phyloP scores from a whole-genome alignment of 2,113 vertebrate species.

The Brachirus orientalis region DNA sequence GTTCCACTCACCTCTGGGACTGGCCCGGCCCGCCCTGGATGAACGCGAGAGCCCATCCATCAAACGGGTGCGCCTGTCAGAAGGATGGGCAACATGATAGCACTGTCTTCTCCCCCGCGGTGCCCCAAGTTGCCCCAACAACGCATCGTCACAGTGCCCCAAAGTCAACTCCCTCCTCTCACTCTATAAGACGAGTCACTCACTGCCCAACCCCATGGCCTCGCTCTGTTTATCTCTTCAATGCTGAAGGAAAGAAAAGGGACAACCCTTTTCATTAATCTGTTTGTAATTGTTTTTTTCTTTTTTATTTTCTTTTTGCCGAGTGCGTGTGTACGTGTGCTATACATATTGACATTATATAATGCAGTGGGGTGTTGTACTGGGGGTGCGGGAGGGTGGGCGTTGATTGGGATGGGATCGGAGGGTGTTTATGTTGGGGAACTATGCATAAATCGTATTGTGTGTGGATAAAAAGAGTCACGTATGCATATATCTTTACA shows the following conservation, averaged over 20 bases:
- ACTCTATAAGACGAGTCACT: slow-evolving; percentile 53
- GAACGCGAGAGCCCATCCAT: slow-evolving; percentile 98
- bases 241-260: slow-evolving; percentile 71
- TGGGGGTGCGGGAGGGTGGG: slow-evolving; percentile 56
- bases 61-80: slow-evolving; percentile 97
- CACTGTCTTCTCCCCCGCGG: slow-evolving; percentile 41
- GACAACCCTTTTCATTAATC: slow-evolving; percentile 63
- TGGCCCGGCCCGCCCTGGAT: slow-evolving; percentile 93
- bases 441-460: slow-evolving; percentile 97
- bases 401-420: slow-evolving; percentile 52
- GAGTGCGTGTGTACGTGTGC: slow-evolving; percentile 91
- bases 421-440: slow-evolving; percentile 80
- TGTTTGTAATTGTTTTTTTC: slow-evolving; percentile 76
- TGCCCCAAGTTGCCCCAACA: slow-evolving; percentile 58
- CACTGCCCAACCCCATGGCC: slow-evolving; percentile 49
- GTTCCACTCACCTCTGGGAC: slow-evolving; percentile 98
- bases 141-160: slow-evolving; percentile 54
- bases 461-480: slow-evolving; percentile 86
- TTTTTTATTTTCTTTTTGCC: slow-evolving; percentile 82
- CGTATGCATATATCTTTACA: slow-evolving; percentile 81
- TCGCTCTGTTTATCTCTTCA: slow-evolving; percentile 64
- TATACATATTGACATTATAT: slow-evolving; percentile 92
- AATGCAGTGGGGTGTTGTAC: slow-evolving; percentile 74
- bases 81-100: slow-evolving; percentile 99
- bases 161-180: slow-evolving; percentile 54